Evolutionary conservation across 2,797 vertebrate genomes (phyloP).

Genomic region (Meda fulgida): DNA sequence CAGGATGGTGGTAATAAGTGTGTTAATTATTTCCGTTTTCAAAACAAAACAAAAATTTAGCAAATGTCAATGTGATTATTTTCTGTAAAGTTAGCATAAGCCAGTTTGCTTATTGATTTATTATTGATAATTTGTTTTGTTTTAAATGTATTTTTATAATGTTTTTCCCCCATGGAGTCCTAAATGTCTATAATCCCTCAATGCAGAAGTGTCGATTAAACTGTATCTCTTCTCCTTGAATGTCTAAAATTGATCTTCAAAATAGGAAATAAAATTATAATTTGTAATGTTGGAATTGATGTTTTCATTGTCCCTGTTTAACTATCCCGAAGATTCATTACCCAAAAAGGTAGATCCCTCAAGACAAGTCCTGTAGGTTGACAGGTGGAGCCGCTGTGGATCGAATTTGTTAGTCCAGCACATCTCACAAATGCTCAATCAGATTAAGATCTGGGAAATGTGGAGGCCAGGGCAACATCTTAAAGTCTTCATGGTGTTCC

Average conservation of each 20-base stretch:
- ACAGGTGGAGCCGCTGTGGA: not conserved
- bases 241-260: conserved; percentile 11
- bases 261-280: conserved; percentile 6
- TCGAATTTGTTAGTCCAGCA: not conserved
- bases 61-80: conserved; percentile 5
- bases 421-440: not conserved
- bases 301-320: not conserved
- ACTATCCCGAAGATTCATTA: not conserved
- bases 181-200: conserved; percentile 6
- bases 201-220: not conserved
- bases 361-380: not conserved
- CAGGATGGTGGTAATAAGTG: not conserved
- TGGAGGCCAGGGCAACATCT: not conserved
- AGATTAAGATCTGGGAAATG: not conserved
- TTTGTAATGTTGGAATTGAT: conserved; percentile 5
- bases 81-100: not conserved
- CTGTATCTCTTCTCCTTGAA: not conserved
- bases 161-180: not conserved
- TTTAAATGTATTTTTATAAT: conserved; percentile 15
- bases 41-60: not conserved
- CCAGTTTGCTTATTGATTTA: not conserved
- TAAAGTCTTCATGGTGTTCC: not conserved
- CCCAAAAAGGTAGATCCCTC: not conserved
- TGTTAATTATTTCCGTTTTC: not conserved
- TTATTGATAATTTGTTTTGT: conserved; percentile 9